phyloP scores from a whole-genome alignment of 2,797 vertebrate species.

The Agapornis canus region DNA sequence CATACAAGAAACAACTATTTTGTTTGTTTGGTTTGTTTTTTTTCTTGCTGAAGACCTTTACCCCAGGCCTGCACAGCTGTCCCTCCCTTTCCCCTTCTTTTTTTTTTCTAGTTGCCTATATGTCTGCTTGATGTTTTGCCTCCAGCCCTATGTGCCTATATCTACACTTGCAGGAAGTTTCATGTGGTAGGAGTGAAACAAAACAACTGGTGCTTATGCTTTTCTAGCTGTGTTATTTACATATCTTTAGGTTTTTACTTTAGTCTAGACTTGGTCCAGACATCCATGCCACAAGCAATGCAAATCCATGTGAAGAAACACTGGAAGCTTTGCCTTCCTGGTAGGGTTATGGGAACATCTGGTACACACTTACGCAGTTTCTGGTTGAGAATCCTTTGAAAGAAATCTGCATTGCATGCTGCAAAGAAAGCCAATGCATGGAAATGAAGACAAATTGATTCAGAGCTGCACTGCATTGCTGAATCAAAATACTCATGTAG shows the following conservation, averaged over 20 bases:
- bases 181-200: background rate
- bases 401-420: background rate
- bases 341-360: accelerated
- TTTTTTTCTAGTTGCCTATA: background rate
- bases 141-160: background rate
- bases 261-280: background rate
- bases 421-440: background rate
- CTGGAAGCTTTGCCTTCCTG: background rate
- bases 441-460: background rate
- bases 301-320: background rate
- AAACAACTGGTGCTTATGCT: background rate
- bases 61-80: background rate
- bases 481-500: background rate
- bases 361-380: background rate
- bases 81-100: background rate
- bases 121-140: background rate
- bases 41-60: background rate
- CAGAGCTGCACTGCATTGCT: background rate
- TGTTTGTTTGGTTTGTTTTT: background rate
- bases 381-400: background rate
- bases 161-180: background rate
- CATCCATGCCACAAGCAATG: background rate
- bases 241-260: background rate
- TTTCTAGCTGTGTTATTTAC: background rate
- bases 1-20: background rate